These are phyloP conservation scores for Lagopus muta DNA, from an alignment of 2,113 vertebrate species.

Conservation along the genomic window DNA sequence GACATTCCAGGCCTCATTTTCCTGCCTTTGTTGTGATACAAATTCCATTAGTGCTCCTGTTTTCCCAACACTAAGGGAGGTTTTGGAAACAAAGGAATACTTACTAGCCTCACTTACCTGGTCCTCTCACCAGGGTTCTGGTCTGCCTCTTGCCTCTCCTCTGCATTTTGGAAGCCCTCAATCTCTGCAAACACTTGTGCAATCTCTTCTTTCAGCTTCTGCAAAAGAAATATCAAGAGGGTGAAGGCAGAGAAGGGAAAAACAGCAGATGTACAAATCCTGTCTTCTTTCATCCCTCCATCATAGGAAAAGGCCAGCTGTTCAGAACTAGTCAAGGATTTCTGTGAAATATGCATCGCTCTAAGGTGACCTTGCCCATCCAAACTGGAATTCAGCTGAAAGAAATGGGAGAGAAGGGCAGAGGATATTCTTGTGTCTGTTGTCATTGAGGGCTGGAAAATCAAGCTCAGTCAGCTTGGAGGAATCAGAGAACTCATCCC, in stretches of 20 bases:
- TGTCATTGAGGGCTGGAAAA: background rate
- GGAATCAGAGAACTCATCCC: background rate
- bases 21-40: background rate
- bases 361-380: background rate
- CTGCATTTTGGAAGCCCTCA: slow-evolving; percentile 84
- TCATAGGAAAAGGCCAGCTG: background rate
- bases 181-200: slow-evolving; percentile 88
- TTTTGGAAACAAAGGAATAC: background rate
- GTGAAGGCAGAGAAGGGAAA: background rate
- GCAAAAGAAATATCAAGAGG: background rate
- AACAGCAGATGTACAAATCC: background rate
- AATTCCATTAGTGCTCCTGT: background rate
- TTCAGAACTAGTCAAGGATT: background rate
- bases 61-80: background rate
- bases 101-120: background rate
- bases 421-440: background rate
- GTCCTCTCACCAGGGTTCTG: background rate
- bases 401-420: background rate
- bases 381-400: background rate
- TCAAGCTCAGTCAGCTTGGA: background rate
- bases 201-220: slow-evolving; percentile 92
- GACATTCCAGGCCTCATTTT: background rate
- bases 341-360: background rate
- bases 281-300: background rate
- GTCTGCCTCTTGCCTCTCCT: slow-evolving; percentile 81